These are phyloP conservation scores for Garrulus glandarius DNA, from an alignment of 2,797 vertebrate species.

Conservation along the genomic window DNA sequence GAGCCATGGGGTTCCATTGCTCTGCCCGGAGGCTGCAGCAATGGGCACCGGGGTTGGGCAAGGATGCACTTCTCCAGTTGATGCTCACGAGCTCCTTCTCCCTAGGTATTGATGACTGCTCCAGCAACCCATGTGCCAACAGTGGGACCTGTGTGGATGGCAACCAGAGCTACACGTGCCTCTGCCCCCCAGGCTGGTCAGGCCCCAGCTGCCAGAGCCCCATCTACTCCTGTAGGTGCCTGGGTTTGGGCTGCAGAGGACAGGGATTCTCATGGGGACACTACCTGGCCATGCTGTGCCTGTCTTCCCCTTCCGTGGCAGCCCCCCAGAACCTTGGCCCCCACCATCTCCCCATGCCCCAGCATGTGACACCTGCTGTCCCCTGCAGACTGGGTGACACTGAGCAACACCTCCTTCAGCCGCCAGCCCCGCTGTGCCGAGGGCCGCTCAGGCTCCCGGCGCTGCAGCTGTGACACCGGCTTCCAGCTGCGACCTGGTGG, in stretches of 20 bases:
- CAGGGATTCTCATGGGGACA: accelerated
- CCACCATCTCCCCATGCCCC: background rate
- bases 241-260: background rate
- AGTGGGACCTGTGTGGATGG: constrained; percentile 85
- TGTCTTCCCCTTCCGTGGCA: background rate
- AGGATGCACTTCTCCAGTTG: background rate
- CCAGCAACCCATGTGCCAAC: constrained; percentile 81
- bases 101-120: constrained; percentile 78
- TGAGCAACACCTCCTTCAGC: constrained; percentile 44
- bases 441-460: background rate
- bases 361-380: background rate
- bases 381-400: constrained; percentile 27
- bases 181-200: constrained; percentile 82
- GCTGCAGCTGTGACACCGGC: constrained; percentile 58
- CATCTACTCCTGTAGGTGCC: constrained; percentile 78
- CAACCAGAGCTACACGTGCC: constrained; percentile 79
- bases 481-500: constrained; percentile 54
- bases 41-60: accelerated
- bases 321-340: accelerated
- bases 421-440: constrained; percentile 61
- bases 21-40: background rate
- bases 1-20: accelerated
- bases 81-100: background rate
- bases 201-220: constrained; percentile 82
- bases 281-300: accelerated